These are phyloP conservation scores for Xestia sexstrigata DNA, from an alignment of 2,888 invertebrate genomes.

Conservation along the genomic window DNA sequence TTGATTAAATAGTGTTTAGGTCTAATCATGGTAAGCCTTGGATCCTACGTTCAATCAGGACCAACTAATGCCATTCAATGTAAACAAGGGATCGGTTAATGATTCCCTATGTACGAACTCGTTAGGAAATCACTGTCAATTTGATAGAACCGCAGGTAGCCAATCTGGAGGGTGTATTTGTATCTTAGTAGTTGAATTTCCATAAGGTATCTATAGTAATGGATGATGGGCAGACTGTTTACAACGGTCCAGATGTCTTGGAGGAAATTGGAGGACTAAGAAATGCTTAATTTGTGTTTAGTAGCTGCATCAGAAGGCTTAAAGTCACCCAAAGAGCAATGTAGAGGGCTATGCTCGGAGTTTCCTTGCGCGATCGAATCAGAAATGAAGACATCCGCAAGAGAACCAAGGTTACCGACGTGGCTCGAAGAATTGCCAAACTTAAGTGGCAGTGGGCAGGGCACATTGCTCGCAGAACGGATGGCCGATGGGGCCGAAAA, in stretches of 20 bases:
- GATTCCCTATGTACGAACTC: not conserved
- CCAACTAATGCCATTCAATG: slow-evolving; percentile 22
- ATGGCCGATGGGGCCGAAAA: too few species aligned
- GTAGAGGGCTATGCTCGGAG: too few species aligned
- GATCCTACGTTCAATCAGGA: slow-evolving; percentile 18
- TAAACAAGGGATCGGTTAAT: slow-evolving; percentile 11
- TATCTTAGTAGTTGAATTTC: not conserved
- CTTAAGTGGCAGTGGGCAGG: too few species aligned
- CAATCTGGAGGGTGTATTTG: slow-evolving; percentile 4
- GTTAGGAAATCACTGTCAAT: slow-evolving; percentile 8
- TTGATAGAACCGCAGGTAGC: slow-evolving; percentile 23
- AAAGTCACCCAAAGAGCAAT: too few species aligned
- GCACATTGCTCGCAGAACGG: too few species aligned
- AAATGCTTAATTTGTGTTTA: not conserved
- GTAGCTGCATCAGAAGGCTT: too few species aligned
- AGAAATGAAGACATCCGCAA: too few species aligned
- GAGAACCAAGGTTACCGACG: too few species aligned
- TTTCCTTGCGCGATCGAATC: too few species aligned
- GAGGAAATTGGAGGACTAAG: not conserved
- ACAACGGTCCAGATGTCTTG: not conserved
- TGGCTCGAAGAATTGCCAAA: too few species aligned
- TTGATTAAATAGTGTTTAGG: not conserved
- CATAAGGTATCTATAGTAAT: not conserved
- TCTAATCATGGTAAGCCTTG: slow-evolving; percentile 9
- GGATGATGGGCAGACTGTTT: not conserved